phyloP scores from a whole-genome alignment of 2,797 vertebrate species.

The Coracias cyanogaster region DNA sequence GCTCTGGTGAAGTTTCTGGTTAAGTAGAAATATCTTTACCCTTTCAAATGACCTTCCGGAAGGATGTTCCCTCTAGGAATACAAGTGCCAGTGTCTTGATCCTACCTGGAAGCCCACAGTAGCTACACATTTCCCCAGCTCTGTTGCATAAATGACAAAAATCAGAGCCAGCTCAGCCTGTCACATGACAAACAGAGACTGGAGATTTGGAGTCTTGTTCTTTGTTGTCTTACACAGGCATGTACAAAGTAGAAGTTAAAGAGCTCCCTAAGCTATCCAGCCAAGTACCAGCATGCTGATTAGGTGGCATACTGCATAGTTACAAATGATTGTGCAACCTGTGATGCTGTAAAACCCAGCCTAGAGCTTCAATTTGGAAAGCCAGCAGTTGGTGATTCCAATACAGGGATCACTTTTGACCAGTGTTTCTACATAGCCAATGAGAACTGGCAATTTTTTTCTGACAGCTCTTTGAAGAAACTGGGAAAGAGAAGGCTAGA shows the following conservation, averaged over 20 bases:
- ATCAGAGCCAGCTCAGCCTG: neutral
- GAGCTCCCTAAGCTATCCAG: neutral
- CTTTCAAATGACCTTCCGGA: neutral
- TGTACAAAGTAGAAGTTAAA: accelerated
- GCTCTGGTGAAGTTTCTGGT: neutral
- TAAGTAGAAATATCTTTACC: accelerated
- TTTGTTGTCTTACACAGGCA: accelerated
- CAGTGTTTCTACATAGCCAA: neutral
- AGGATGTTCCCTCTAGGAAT: neutral
- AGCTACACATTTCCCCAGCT: accelerated
- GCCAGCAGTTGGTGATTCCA: neutral
- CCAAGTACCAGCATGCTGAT: neutral
- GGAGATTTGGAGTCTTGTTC: neutral
- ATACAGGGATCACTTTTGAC: neutral
- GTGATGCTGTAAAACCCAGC: neutral
- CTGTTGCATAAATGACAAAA: neutral
- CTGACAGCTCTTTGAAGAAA: neutral
- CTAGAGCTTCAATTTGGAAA: neutral
- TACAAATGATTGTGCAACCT: neutral
- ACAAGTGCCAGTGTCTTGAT: neutral
- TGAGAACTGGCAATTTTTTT: neutral
- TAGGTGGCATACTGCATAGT: accelerated
- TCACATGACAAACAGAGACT: neutral
- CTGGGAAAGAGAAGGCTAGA: neutral
- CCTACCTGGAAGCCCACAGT: neutral